Base-by-base conservation (phyloP, 2,888 invertebrate species). In the Plagiodera versicolora region DNA sequence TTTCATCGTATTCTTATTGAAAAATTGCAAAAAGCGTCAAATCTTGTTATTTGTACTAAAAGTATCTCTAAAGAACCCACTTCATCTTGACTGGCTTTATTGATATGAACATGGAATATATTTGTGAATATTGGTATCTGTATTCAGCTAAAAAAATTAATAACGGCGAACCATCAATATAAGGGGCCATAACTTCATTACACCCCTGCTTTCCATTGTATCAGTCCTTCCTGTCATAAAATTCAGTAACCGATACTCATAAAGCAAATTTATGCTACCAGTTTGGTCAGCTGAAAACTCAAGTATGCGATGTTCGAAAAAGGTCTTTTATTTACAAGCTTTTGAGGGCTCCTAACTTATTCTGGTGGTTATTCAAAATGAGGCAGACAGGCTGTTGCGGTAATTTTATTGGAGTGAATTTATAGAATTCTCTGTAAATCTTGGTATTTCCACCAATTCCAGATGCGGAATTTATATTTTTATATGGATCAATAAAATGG, bases 211-310 rank as follows among this genome's bases (percentile, higher is more conserved):
- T 44, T n/a, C 49, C 30, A 18, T 54, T 54, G 44, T 45, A 30
- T 18, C 48, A 52, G 53, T 28, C 52, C 49, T 44, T 44, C 49
- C 58, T 65, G 60, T 60, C 58, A 58, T 56, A 62, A 54, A 58
- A 53, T 52, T 50, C 45, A 49, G 62, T 60, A 60, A 39, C 58
- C 54, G 65, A 62, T 58, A 49, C 53, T 54, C 65, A 62, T 65
- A 65, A 65, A 65, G 55, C 48, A 58, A 62, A 65, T 62, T 65
- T 60, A 60, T 64, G 56, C 46, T 58, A 58, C 58, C 56, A 62
- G 62, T 62, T 65, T 60, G 65, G 60, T 62, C 65, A 65, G 65
- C 62, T 66, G 59, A 59, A 66, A 66, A 59, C 60, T 66, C 63
- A 52, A 63, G 61, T 61, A 63, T 61, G 61, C 58, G 48, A 53